These are phyloP conservation scores for Melanocharis versteri DNA, from an alignment of 2,113 vertebrate species.

Conservation along the genomic window DNA sequence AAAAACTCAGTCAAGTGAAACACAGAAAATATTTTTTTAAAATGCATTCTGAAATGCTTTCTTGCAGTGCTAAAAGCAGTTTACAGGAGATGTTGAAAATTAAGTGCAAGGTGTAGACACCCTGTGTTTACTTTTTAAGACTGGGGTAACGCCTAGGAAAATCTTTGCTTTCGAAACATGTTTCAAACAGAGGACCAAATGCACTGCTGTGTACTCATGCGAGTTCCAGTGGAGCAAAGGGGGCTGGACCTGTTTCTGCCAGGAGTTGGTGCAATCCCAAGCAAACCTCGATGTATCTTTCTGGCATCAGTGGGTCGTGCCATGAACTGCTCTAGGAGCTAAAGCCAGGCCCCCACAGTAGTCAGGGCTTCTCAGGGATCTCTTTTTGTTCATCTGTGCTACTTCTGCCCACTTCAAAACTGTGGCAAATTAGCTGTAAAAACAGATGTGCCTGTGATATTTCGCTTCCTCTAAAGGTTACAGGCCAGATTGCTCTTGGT, in stretches of 20 bases:
- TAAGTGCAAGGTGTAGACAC: background rate
- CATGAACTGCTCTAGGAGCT: background rate
- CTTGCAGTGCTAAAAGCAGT: background rate
- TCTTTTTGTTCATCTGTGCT: conserved; percentile 1
- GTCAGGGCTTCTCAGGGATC: background rate
- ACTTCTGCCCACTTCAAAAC: conserved; percentile 31
- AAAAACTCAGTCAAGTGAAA: background rate
- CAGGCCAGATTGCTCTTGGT: background rate
- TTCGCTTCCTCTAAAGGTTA: conserved; percentile 45
- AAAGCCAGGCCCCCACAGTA: background rate
- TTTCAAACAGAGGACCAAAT: background rate
- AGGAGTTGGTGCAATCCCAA: background rate
- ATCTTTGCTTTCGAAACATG: background rate
- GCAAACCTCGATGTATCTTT: rapidly evolving
- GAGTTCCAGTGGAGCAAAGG: background rate
- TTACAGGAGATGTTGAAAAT: conserved; percentile 4
- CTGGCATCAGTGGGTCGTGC: rapidly evolving
- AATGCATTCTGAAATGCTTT: background rate
- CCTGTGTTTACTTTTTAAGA: conserved; percentile 5
- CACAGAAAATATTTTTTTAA: background rate
- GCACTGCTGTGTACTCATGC: background rate
- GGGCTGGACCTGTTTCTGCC: background rate
- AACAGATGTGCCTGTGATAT: conserved; percentile 45
- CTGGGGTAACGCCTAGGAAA: background rate
- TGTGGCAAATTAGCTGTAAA: conserved; percentile 6